These are phyloP conservation scores for Pilophorus perplexus DNA, from an alignment of 2,888 invertebrate species.

Conservation along the genomic window DNA sequence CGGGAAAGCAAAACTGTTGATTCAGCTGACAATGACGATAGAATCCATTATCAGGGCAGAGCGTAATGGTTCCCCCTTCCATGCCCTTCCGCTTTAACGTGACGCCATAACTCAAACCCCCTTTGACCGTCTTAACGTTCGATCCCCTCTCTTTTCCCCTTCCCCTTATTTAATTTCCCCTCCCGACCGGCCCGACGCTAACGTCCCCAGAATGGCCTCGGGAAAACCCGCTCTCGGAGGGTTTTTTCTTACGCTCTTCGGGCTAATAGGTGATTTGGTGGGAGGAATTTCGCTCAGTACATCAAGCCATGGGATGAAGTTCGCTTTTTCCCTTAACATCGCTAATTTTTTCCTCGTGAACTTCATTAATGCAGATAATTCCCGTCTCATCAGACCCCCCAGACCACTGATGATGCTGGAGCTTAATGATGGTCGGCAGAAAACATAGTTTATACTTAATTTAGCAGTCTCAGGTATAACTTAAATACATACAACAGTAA, in stretches of 20 bases:
- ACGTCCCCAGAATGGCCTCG: no score
- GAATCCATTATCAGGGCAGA: slow-evolving; percentile 9
- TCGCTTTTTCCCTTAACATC: neutral
- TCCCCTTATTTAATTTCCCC: neutral
- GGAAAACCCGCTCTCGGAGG: neutral
- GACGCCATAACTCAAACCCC: slow-evolving; percentile 20
- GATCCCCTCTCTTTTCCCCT: neutral
- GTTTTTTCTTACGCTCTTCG: neutral
- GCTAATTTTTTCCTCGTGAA: no score
- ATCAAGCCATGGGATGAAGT: neutral
- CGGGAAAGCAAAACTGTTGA: slow-evolving; percentile 9
- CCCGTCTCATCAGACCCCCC: no score
- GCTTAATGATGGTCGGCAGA: no score
- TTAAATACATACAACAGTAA: no score
- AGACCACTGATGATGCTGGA: no score
- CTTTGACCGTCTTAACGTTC: neutral
- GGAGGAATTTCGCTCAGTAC: neutral
- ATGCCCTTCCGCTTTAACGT: neutral
- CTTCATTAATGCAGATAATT: neutral
- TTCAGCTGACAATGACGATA: slow-evolving; percentile 24
- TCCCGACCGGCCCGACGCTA: neutral
- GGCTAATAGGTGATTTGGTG: neutral
- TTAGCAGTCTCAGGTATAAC: no score
- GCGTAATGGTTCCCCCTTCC: neutral
- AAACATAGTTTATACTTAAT: no score